A percentile compares a stretch with the other conserved stretches of the same genome.
Conservation (phyloP, 2,888 invertebrate genomes). For the Drosophila yooni region DNA sequence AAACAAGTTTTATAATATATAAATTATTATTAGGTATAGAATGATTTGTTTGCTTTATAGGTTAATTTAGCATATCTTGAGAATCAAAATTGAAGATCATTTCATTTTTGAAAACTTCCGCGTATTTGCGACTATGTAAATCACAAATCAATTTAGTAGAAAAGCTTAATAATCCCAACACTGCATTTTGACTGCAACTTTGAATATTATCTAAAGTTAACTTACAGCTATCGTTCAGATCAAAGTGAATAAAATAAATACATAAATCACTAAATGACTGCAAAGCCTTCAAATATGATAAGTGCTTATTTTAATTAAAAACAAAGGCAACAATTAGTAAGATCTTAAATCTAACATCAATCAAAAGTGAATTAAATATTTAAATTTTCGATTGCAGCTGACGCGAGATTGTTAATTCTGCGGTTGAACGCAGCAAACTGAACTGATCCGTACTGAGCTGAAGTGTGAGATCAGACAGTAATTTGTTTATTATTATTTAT, state of each 20-base stretch:
- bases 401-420: slow-evolving; percentile 38
- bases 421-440: slow-evolving; percentile 24
- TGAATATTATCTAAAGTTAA: neutral
- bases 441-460: slow-evolving; percentile 13
- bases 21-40: neutral
- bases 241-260: neutral
- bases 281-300: slow-evolving; percentile 27
- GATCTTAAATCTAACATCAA: slow-evolving; percentile 49
- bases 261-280: slow-evolving; percentile 7
- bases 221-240: neutral
- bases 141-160: neutral
- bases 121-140: neutral
- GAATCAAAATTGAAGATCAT: neutral
- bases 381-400: slow-evolving; percentile 33
- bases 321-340: slow-evolving; percentile 24
- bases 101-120: neutral
- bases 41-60: neutral
- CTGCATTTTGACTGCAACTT: neutral
- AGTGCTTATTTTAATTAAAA: slow-evolving; percentile 47
- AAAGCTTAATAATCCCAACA: neutral
- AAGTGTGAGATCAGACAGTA: slow-evolving; percentile 38
- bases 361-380: slow-evolving; percentile 40
- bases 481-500: slow-evolving; percentile 62
- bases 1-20: neutral
- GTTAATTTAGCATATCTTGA: neutral